Conservation (phyloP, 2,113 vertebrate species). For the Erythrocercus mccallii region DNA sequence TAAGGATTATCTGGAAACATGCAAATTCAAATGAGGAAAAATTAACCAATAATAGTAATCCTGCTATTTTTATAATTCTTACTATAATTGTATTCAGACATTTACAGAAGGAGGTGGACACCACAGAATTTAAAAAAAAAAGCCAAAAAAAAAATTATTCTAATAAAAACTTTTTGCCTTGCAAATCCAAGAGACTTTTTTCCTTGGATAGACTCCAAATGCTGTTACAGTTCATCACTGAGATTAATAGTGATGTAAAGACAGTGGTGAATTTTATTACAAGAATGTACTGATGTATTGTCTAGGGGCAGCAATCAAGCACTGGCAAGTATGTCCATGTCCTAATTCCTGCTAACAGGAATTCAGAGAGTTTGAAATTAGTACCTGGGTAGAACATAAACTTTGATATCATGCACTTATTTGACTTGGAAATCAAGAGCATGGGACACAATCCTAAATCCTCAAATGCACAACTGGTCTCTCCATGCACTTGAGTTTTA, state of each 20-base stretch:
- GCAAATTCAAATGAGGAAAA: not conserved
- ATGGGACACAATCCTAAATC: not conserved
- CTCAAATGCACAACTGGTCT: not conserved
- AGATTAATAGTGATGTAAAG: slow-evolving; percentile 13
- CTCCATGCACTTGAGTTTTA: not conserved
- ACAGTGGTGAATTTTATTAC: slow-evolving; percentile 32
- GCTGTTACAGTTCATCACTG: slow-evolving; percentile 32
- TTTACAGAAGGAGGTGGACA: not conserved
- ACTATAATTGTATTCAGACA: not conserved
- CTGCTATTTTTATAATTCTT: not conserved
- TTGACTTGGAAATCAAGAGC: not conserved
- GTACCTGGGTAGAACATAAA: not conserved
- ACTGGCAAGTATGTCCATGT: slow-evolving; percentile 8
- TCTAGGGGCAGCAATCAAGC: not conserved
- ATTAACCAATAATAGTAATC: not conserved
- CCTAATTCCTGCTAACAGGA: slow-evolving; percentile 24
- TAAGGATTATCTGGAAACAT: not conserved
- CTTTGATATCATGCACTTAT: not conserved
- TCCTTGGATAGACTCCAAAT: slow-evolving; percentile 39
- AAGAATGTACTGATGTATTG: not conserved
- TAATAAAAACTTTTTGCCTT: not conserved
- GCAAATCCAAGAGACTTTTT: not conserved
- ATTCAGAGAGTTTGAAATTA: not conserved
- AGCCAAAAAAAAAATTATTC: not conserved
- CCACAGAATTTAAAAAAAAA: not conserved